Conservation (phyloP, 2,888 invertebrate species). For the Belgica antarctica region DNA sequence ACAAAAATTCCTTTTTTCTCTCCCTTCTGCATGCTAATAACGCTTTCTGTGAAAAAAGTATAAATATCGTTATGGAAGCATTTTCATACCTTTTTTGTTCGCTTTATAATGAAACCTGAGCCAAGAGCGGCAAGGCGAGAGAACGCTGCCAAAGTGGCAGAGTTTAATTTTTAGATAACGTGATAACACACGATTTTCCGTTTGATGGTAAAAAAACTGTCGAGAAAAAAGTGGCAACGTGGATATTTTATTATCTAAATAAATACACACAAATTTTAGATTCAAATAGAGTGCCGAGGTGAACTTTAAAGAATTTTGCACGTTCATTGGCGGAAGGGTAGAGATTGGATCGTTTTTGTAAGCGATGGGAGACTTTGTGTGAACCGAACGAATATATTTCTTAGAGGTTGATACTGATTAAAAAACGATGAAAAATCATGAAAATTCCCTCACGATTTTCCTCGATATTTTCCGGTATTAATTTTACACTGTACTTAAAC, state of each 20-base stretch:
- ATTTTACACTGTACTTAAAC: no score
- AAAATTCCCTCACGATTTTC: no score
- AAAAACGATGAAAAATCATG: no score
- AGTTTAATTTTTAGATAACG: conserved; percentile 44
- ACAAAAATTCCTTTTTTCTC: background rate
- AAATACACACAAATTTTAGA: conserved; percentile 25
- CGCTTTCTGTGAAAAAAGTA: background rate
- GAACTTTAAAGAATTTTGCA: background rate
- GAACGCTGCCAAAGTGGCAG: conserved; percentile 19
- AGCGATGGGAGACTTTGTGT: no score
- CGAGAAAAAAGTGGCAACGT: conserved; percentile 24
- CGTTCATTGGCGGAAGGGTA: background rate
- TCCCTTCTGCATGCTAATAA: background rate
- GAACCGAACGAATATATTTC: no score
- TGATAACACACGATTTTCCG: conserved; percentile 43
- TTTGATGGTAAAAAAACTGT: conserved; percentile 18
- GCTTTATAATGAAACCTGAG: conserved; percentile 17
- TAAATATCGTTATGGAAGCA: conserved; percentile 4
- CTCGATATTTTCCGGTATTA: no score
- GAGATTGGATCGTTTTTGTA: no score
- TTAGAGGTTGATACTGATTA: no score
- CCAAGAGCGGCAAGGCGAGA: background rate
- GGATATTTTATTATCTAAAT: conserved; percentile 40
- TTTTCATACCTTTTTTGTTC: conserved; percentile 16
- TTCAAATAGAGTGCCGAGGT: background rate